phyloP scores from a whole-genome alignment of 2,888 invertebrate genomes.

The Cryptocephalus primarius region DNA sequence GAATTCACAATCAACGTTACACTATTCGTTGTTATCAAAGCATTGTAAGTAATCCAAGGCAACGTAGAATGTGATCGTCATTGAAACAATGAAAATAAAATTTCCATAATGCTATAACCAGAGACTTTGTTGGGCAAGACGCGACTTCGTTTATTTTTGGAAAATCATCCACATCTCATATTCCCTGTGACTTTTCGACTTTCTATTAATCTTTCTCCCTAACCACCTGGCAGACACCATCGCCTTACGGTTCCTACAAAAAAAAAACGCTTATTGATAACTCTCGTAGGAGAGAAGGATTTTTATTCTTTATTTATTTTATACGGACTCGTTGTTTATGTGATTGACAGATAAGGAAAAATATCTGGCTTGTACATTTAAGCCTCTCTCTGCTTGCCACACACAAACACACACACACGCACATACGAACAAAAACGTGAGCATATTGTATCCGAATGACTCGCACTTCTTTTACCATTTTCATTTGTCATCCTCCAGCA shows the following conservation, averaged over 20 bases:
- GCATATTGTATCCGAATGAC: slow-evolving; percentile 29
- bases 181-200: not conserved
- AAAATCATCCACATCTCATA: not conserved
- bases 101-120: no score
- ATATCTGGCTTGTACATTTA: slow-evolving; percentile 3
- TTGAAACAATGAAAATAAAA: no score
- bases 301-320: slow-evolving; percentile 14
- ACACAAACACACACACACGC: slow-evolving; percentile 12
- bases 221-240: not conserved
- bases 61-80: no score
- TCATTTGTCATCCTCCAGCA: slow-evolving; percentile 34
- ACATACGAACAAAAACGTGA: slow-evolving; percentile 2
- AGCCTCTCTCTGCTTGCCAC: slow-evolving; percentile 6
- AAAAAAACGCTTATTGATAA: slow-evolving; percentile 6
- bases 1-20: no score
- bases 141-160: no score
- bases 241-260: not conserved
- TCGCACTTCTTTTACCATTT: slow-evolving; percentile 30
- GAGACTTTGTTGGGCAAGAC: no score
- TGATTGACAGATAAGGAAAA: slow-evolving; percentile 20
- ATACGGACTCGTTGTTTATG: slow-evolving; percentile 14
- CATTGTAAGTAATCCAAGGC: no score
- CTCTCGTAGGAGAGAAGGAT: slow-evolving; percentile 6
- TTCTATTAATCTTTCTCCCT: not conserved
- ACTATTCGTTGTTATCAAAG: no score